Evolutionary conservation across 2,888 invertebrate species (phyloP).

Genomic region (Sinhomidia bicolor): DNA sequence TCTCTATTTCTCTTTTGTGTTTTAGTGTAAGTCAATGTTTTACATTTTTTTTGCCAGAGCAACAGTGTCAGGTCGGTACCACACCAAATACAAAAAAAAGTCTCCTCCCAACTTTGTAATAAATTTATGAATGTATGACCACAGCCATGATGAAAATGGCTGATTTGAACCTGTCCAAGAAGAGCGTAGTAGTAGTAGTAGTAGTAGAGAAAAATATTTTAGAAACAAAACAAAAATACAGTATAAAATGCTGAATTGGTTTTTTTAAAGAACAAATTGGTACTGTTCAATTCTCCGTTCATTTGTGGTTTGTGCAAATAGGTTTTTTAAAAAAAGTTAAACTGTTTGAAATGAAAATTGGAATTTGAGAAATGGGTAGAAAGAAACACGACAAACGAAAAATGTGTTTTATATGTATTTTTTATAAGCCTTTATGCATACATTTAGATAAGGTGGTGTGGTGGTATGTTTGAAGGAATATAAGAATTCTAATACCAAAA

Average conservation of each 20-base stretch:
- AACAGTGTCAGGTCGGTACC: background rate
- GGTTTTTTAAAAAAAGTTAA: background rate
- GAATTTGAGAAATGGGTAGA: constrained; percentile 27
- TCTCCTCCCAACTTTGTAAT: background rate
- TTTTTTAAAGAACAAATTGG: background rate
- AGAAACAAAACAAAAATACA: background rate
- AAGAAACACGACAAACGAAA: background rate
- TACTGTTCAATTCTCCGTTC: background rate
- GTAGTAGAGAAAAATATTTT: background rate
- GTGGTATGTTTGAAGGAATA: too few species aligned
- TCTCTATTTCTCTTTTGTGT: background rate
- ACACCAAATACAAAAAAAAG: background rate
- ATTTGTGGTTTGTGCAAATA: background rate
- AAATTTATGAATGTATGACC: background rate
- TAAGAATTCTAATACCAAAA: too few species aligned
- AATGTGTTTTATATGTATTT: background rate
- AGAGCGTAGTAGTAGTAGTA: background rate
- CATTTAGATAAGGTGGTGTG: too few species aligned
- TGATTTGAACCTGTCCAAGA: too few species aligned
- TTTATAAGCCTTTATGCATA: too few species aligned
- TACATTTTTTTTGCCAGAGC: background rate
- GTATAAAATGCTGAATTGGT: background rate
- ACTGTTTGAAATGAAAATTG: constrained; percentile 22
- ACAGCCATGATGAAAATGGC: background rate
- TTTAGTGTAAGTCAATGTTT: background rate